A percentile compares a stretch with the other conserved stretches of the same genome.
These are phyloP conservation scores for Rhabdomys pumilio DNA, from an alignment of 2,797 vertebrate species.

Conservation along the genomic window DNA sequence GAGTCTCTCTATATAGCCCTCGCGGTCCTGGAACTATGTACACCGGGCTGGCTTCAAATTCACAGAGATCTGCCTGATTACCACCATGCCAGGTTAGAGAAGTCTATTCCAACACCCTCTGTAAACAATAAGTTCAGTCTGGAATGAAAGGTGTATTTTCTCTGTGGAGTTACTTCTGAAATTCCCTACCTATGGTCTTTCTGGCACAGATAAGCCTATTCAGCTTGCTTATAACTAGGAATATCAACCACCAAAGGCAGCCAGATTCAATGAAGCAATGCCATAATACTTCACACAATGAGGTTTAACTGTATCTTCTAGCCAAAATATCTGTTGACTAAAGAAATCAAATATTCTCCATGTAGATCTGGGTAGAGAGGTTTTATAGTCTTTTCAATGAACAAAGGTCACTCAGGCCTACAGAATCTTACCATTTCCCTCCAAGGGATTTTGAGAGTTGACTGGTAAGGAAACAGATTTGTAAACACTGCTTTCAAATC, in stretches of 20 bases:
- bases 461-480: slow-evolving; percentile 53
- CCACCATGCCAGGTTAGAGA: too few species aligned
- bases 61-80: neutral
- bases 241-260: slow-evolving; percentile 35
- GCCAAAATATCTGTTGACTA: slow-evolving; percentile 57
- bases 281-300: neutral
- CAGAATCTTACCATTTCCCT: neutral
- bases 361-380: slow-evolving; percentile 12
- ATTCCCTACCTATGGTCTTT: slow-evolving; percentile 34
- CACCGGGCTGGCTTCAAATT: neutral
- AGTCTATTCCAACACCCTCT: neutral
- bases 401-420: slow-evolving; percentile 32
- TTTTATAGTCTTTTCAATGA: slow-evolving; percentile 20
- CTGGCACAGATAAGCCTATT: slow-evolving; percentile 52
- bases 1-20: neutral
- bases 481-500: slow-evolving; percentile 18
- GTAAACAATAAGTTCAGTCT: slow-evolving; percentile 7
- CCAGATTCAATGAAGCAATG: slow-evolving; percentile 5
- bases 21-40: neutral
- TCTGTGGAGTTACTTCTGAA: slow-evolving; percentile 48
- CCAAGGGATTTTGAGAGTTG: slow-evolving; percentile 31
- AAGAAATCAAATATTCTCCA: slow-evolving; percentile 41
- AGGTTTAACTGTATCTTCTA: slow-evolving; percentile 20
- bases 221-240: slow-evolving; percentile 56
- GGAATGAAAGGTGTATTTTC: slow-evolving; percentile 49